Base-by-base conservation (phyloP, 2,113 vertebrate species). In the Lophura nycthemera region DNA sequence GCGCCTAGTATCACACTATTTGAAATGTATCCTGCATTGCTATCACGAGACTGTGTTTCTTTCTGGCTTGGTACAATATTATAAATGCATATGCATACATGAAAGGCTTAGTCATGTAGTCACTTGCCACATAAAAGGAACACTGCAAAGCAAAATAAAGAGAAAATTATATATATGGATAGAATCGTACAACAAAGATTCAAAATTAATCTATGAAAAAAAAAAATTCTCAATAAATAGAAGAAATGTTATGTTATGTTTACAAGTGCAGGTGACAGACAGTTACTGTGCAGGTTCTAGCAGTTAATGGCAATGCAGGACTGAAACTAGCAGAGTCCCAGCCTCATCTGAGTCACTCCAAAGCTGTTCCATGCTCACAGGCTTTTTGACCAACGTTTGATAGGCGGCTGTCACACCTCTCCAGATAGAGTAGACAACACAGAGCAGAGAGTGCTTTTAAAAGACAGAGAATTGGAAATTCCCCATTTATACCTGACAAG, bases 1-100 rank as follows among this genome's bases (percentile, higher is more conserved):
- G 38, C 3, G 8, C 20, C 48, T 29, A 2, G 2, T 59, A 75
- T 36, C 36, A 21, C 13, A 30, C 15, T 38, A 71, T 2, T 6
- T 2, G 0, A 30, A 69, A 18, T 3, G 1, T 38, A 34, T 8
- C 43, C n/a, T 5, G 56, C 20, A 20, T 59, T 66, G 17, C 3
- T 30, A 1, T 48, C 34, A 71, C 77, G 60, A 65, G 8, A 50
- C 17, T 47, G 13, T 17, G 4, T 21, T 69, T 40, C 16, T 71
- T 87, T 48, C 16, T 81, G 32, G 17, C 3, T 11, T 40, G 59
- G 63, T 19, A 16, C 5, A 52, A 11, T 21, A 22, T 13, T 63
- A 40, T 8, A 84, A 65, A 70, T 6, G 27, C 1, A 2, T 10
- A 45, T 15, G 12, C 3, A 48, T 13, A 40, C 10, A 13, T 45